Conservation (phyloP, 2,113 vertebrate genomes). For the Blennius ocellaris region DNA sequence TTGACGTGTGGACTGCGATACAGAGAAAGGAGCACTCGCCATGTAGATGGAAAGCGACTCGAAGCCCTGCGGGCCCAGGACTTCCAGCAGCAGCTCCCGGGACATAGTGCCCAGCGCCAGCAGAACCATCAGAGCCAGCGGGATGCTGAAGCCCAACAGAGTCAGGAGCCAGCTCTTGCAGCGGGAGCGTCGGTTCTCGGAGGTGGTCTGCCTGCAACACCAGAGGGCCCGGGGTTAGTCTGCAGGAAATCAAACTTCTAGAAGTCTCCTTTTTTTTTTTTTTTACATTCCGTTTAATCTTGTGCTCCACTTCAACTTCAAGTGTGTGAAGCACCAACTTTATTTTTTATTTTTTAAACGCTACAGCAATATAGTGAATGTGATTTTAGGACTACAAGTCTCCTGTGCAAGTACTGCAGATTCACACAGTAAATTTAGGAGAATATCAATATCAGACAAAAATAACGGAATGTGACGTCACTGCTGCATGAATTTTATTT, state of each 20-base stretch:
- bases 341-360: no score
- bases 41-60: slow-evolving; percentile 79
- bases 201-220: slow-evolving; percentile 70
- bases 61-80: slow-evolving; percentile 73
- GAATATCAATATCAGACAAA: no score
- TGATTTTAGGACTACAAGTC: no score
- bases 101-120: slow-evolving; percentile 80
- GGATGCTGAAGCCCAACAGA: slow-evolving; percentile 81
- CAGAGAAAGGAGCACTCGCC: slow-evolving; percentile 60
- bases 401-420: no score
- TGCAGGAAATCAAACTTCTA: not conserved
- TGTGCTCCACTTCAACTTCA: no score
- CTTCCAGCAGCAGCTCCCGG: slow-evolving; percentile 69
- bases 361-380: no score
- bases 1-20: not conserved
- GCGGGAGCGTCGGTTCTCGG: slow-evolving; percentile 76
- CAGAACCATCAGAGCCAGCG: slow-evolving; percentile 77
- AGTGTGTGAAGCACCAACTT: no score
- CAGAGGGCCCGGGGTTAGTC: not conserved
- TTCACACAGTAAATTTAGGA: no score
- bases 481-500: no score
- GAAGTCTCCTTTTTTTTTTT: not conserved
- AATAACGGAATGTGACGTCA: no score
- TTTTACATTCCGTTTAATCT: no score
- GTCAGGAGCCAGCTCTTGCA: slow-evolving; percentile 83